Evolutionary conservation across 2,797 vertebrate genomes (phyloP), one percentile per base, ranked within the genome.

Genomic region (Xiphorhynchus erythropygius): DNA sequence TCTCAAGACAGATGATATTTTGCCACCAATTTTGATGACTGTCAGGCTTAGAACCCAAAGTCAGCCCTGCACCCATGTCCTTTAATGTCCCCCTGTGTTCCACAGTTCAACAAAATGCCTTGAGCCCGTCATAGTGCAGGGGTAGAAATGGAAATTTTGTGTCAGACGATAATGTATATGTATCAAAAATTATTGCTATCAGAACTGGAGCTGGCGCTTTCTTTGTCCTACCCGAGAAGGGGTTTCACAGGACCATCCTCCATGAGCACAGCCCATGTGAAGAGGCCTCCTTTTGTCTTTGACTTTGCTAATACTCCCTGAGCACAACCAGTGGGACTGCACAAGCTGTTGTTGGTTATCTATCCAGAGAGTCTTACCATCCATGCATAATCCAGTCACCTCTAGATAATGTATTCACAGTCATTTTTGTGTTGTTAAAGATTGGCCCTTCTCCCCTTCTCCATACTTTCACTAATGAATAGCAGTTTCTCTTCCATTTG

Each of bases 211-310:
- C 16, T 19, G 19, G 18, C 2, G 3, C 22, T 83, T 47, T 57
- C 42, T 55, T 67, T 90, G 60, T 79, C 25, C 16, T 76, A 25
- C 19, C 25, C 0, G 3, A 33, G 42, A 79, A 90, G 5, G 28
- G 11, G 6, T 77, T 94, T 94, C 49, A 37, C 14, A 85, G 63
- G 24, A 65, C 49, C 1, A 1, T 44, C 14, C 30, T 69, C 25
- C 13, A 2, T 5, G 44, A 91, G 32, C 56, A 60, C 16, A 60
- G n/a, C 23, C 18, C 56, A 22, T 0, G 0, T 6, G 17, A 44
- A 41, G 52, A 44, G 42, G 52, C 8, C 18, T 63, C 13, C 18
- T 46, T 33, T 33, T 1, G 0, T n/a, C 46, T 91, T 75, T n/a
- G 41, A 39, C 78, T 87, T 92, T 67, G 28, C 37, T 74, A 44